A percentile compares a stretch with the other conserved stretches of the same genome.
Conservation (phyloP, 2,797 vertebrate genomes). For the Alfaro cultratus region DNA sequence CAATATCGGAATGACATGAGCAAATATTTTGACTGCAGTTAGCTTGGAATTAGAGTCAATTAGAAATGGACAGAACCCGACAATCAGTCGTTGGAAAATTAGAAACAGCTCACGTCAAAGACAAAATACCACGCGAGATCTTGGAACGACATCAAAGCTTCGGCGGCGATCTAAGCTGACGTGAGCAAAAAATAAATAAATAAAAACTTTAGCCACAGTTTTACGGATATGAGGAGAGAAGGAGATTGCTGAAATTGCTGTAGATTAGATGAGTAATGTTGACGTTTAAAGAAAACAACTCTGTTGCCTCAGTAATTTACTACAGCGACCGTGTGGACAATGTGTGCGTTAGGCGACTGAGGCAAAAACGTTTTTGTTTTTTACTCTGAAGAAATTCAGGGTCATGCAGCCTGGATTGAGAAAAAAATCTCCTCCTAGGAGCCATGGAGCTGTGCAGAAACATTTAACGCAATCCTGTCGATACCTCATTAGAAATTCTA, state of each 20-base stretch:
- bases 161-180: conserved; percentile 55
- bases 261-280: conserved; percentile 65
- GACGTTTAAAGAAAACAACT: conserved; percentile 65
- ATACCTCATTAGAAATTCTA: conserved; percentile 98
- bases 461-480: conserved; percentile 96
- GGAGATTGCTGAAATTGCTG: conserved; percentile 54
- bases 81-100: conserved; percentile 77
- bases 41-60: conserved; percentile 80
- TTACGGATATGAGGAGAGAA: conserved; percentile 69
- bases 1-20: conserved; percentile 74
- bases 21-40: conserved; percentile 85
- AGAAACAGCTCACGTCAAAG: conserved; percentile 73
- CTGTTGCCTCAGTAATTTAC: conserved; percentile 41
- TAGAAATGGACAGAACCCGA: conserved; percentile 72
- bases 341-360: conserved; percentile 45
- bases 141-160: conserved; percentile 78
- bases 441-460: conserved; percentile 88
- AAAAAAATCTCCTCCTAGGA: conserved; percentile 82
- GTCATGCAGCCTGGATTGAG: conserved; percentile 79
- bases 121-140: conserved; percentile 63
- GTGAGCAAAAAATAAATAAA: conserved; percentile 8
- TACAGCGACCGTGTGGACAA: conserved; percentile 55
- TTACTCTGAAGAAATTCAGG: conserved; percentile 71
- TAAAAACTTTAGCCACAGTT: conserved; percentile 55
- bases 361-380: conserved; percentile 43